These are phyloP conservation scores for Sinodicranocentrus sp. DNA, from an alignment of 2,888 invertebrate species.

Conservation along the genomic window DNA sequence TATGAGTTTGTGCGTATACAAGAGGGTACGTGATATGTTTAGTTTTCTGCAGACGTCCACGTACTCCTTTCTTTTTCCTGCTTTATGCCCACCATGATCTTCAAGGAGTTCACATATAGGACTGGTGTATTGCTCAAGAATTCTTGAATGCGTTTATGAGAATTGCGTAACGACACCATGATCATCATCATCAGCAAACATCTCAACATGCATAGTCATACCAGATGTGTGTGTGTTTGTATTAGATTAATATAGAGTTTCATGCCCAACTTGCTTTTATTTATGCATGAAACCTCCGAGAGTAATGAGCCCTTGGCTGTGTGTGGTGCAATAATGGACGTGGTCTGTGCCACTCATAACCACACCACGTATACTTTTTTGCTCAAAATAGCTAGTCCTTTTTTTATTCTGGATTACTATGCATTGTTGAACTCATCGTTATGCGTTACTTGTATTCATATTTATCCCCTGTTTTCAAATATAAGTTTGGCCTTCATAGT, in stretches of 20 bases:
- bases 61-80: not conserved
- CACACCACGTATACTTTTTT: constrained; percentile 7
- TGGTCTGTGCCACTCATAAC: constrained; percentile 8
- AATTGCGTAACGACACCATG: constrained; percentile 39
- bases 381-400: too few species aligned
- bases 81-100: not conserved
- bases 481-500: too few species aligned
- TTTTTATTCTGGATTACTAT: too few species aligned
- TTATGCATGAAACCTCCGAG: constrained; percentile 45
- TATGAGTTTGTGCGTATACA: not conserved
- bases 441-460: too few species aligned
- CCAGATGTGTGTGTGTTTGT: constrained; percentile 16
- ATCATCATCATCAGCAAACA: constrained; percentile 34
- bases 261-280: constrained; percentile 34
- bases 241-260: not conserved
- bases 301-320: constrained; percentile 32
- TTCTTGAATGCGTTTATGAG: constrained; percentile 38
- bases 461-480: too few species aligned
- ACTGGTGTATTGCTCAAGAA: constrained; percentile 11
- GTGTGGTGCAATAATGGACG: constrained; percentile 45
- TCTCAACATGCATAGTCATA: not conserved
- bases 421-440: too few species aligned
- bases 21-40: constrained; percentile 34
- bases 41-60: constrained; percentile 14
- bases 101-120: constrained; percentile 8